phyloP scores from a whole-genome alignment of 2,797 vertebrate species.

The Notoglanidium macrostoma region DNA sequence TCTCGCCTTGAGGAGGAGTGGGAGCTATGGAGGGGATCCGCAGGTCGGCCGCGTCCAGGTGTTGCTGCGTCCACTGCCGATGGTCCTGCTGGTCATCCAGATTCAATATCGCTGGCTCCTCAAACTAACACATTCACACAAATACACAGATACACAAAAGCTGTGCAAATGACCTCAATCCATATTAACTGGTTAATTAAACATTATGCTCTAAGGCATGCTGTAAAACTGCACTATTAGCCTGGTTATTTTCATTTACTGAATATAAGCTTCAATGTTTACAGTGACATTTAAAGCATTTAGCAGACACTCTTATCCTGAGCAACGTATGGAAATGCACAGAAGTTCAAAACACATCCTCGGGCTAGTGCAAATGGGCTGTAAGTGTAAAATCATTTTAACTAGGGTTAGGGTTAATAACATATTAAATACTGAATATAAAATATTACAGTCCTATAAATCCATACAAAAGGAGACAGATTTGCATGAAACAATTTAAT shows the following conservation, averaged over 20 bases:
- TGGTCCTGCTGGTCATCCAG: conserved; percentile 88
- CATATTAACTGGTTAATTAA: neutral
- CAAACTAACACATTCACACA: conserved; percentile 73
- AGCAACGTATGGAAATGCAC: neutral
- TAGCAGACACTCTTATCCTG: neutral
- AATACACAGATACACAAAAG: neutral
- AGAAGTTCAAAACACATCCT: neutral
- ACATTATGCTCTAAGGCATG: neutral
- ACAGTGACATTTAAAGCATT: neutral
- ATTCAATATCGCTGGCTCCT: conserved; percentile 88
- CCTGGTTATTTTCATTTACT: neutral
- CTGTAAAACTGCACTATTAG: neutral
- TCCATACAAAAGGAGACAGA: neutral
- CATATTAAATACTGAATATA: neutral
- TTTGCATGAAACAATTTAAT: neutral
- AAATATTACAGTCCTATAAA: neutral
- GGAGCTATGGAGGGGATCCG: conserved; percentile 92
- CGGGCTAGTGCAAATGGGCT: neutral
- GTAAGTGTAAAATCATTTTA: neutral
- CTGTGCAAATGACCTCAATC: neutral
- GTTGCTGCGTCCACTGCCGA: conserved; percentile 98
- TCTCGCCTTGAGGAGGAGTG: conserved; percentile 95
- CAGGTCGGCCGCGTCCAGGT: conserved; percentile 93
- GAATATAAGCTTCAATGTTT: neutral
- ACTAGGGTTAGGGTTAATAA: neutral